Conservation (phyloP, 2,113 vertebrate genomes). For the Cochlearius cochlearius region DNA sequence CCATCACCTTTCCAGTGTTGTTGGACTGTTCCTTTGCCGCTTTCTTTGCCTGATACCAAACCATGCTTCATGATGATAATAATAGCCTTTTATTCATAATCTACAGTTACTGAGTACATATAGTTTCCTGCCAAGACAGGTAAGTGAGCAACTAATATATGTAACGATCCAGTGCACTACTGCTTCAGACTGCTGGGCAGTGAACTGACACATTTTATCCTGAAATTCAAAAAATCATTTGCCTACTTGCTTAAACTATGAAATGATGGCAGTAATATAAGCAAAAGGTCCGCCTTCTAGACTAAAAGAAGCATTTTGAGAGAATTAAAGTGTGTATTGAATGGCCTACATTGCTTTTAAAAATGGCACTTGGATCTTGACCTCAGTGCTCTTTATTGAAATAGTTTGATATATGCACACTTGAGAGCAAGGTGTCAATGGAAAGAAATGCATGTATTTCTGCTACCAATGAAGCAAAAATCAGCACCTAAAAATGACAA, state of each 20-base stretch:
- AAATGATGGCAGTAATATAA: neutral
- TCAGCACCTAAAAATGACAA: neutral
- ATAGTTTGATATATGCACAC: neutral
- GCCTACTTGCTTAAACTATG: neutral
- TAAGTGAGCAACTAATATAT: neutral
- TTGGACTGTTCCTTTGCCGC: neutral
- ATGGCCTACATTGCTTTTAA: neutral
- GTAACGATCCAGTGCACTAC: neutral
- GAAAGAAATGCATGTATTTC: neutral
- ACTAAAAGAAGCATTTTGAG: neutral
- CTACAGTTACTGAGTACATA: neutral
- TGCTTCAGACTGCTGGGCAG: neutral
- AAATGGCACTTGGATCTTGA: neutral
- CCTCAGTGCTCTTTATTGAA: neutral
- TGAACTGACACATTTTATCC: neutral
- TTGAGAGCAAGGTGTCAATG: neutral
- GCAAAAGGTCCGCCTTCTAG: neutral
- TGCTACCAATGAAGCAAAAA: neutral
- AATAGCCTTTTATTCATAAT: neutral
- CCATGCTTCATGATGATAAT: neutral
- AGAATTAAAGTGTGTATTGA: neutral
- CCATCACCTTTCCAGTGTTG: neutral
- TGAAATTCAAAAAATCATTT: neutral
- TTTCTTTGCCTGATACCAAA: neutral
- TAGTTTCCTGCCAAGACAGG: neutral